phyloP scores from a whole-genome alignment of 2,888 invertebrate species.

The Drosophila tanythrix region DNA sequence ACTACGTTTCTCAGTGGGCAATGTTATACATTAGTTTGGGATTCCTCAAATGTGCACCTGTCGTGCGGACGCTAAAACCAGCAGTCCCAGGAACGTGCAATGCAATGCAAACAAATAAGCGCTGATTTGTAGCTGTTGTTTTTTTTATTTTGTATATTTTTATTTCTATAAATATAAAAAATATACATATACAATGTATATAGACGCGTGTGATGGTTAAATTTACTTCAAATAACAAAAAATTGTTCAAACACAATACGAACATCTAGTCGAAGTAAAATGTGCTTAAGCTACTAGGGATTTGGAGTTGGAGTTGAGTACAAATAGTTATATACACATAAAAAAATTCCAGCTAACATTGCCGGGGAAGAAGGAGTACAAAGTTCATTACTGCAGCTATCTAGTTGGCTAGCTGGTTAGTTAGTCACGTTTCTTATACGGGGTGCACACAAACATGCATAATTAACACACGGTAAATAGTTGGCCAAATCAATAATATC shows the following conservation, averaged over 20 bases:
- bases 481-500: slow-evolving; percentile 31
- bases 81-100: slow-evolving; percentile 9
- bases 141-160: slow-evolving; percentile 23
- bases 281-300: slow-evolving; percentile 42
- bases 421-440: neutral
- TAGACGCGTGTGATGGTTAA: slow-evolving; percentile 39
- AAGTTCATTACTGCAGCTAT: slow-evolving; percentile 17
- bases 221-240: slow-evolving; percentile 38
- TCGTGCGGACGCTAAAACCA: neutral
- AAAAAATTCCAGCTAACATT: slow-evolving; percentile 48
- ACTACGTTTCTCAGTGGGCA: slow-evolving; percentile 6
- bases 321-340: slow-evolving; percentile 45
- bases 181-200: slow-evolving; percentile 46
- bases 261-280: slow-evolving; percentile 16
- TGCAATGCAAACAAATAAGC: slow-evolving; percentile 34
- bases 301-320: slow-evolving; percentile 18
- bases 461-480: neutral
- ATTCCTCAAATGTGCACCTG: neutral
- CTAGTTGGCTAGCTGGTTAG: slow-evolving; percentile 1
- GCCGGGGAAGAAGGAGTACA: slow-evolving; percentile 33
- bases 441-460: neutral
- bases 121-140: slow-evolving; percentile 19
- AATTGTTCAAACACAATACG: slow-evolving; percentile 32
- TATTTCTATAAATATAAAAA: slow-evolving; percentile 57
- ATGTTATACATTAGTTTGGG: neutral